Evolutionary conservation across 37 sponge, comb jelly and placozoan species (phyloP), one percentile per base, ranked within the genome.

Genomic region (Chondrilla cf. caribensis): DNA sequence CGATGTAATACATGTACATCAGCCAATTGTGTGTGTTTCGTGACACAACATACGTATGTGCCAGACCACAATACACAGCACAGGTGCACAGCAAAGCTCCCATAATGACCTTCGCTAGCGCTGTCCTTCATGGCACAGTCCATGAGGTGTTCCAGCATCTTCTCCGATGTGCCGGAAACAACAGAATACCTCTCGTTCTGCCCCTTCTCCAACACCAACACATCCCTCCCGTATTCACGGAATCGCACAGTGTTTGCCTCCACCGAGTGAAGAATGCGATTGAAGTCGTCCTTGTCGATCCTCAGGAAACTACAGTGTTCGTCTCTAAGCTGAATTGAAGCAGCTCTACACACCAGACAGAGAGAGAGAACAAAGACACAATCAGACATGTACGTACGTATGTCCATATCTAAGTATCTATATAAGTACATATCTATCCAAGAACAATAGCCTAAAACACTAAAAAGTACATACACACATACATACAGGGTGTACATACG

Each of bases 111-210:
- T 32, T 3, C 32, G 31, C 68, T 68, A 25, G 88, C 85, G 17
- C 70, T 77, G 54, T 67, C 40, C n/a, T 80, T 79, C 43, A 42
- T 32, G 5, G 60, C 79, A 58, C 66, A 72, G 62, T 86, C 89
- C 44, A 95, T n/a, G 24, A 95, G 81, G 79, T 90, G 89, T n/a
- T 86, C 89, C 36, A 95, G 58, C 90, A 95, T 91, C 55, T 86
- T 91, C 72, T 95, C 89, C 35, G 95, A 85, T 0, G 89, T 87
- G 3, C 95, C 95, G 38, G 84, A 75, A 22, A 91, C 89, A 1
- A 95, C 89, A 28, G 87, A 55, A 29, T 60, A 84, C 83, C 54
- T 72, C 54, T 79, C 86, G 6, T 65, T 75, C 35, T 58, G 15
- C 11, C 58, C 58, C 67, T 88, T 90, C 81, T 94, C 94, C 51